These are phyloP conservation scores for Chironomus riparius DNA, from an alignment of 2,888 invertebrate species.

Conservation along the genomic window DNA sequence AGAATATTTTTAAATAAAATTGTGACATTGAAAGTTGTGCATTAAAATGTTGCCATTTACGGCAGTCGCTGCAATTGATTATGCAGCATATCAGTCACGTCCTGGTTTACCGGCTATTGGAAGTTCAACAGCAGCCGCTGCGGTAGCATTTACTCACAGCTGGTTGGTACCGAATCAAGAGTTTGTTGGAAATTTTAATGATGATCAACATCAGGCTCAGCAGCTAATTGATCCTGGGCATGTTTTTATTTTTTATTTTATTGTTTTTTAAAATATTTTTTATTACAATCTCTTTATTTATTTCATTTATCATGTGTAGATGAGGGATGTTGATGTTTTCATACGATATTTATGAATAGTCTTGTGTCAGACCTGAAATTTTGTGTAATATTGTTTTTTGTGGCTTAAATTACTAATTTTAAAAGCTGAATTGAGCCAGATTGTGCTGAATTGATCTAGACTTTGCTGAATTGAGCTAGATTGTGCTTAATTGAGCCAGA, in stretches of 20 bases:
- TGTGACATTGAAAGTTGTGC: background rate
- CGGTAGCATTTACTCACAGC: conserved; percentile 83
- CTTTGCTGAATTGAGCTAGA: no score
- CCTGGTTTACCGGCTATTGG: conserved; percentile 43
- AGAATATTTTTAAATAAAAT: no score
- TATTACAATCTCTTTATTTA: no score
- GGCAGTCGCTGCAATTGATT: conserved; percentile 29
- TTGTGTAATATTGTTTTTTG: no score
- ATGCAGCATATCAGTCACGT: conserved; percentile 41
- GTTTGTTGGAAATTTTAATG: conserved; percentile 33
- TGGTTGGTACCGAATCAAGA: conserved; percentile 91
- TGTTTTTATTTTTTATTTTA: conserved; percentile 49
- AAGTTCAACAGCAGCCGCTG: conserved; percentile 44
- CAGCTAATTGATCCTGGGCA: conserved; percentile 76
- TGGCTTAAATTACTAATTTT: no score
- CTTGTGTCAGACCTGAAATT: no score
- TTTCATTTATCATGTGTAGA: no score
- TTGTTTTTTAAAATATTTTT: conserved; percentile 30
- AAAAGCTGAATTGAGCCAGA: no score
- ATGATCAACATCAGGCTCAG: conserved; percentile 36
- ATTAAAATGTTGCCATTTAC: conserved; percentile 15
- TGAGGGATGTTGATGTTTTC: no score
- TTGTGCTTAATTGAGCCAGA: no score
- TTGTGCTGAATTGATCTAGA: no score
- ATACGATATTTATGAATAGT: no score